These are phyloP conservation scores for Apocrypta bakeri DNA, from an alignment of 1,140 invertebrate species.

Conservation along the genomic window DNA sequence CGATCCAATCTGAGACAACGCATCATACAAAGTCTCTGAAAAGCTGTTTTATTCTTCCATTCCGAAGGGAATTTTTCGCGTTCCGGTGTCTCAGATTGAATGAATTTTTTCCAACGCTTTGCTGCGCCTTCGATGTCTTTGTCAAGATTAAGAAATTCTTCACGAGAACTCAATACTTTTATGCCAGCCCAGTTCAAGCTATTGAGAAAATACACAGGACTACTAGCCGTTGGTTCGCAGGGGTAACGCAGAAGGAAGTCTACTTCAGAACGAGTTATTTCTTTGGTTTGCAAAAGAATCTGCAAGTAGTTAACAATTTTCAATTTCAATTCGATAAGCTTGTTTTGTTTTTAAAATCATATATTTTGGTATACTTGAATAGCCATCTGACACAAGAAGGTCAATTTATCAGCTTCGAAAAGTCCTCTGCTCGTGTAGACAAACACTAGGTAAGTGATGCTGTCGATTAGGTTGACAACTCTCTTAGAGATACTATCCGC, in stretches of 20 bases:
- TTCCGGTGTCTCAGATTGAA: conserved; percentile 93
- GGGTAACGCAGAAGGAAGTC: conserved; percentile 93
- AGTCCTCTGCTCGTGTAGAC: conserved; percentile 92
- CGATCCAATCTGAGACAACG: conserved; percentile 91
- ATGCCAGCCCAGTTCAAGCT: conserved; percentile 92
- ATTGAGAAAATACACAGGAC: conserved; percentile 91
- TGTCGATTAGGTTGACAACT: conserved; percentile 88
- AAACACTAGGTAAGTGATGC: conserved; percentile 90
- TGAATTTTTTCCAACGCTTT: conserved; percentile 94
- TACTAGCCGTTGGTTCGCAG: conserved; percentile 77
- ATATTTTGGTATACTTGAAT: conserved; percentile 78
- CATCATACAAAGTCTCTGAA: conserved; percentile 95
- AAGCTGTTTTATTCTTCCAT: conserved; percentile 94
- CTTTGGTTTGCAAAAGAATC: conserved; percentile 81
- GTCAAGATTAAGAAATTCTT: conserved; percentile 91
- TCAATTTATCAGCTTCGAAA: conserved; percentile 95
- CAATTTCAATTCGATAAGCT: background rate
- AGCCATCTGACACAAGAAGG: conserved; percentile 91
- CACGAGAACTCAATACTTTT: conserved; percentile 83
- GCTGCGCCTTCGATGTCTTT: conserved; percentile 94
- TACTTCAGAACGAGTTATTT: conserved; percentile 83
- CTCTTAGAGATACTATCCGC: conserved; percentile 82
- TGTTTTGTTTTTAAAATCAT: too few relatives aligned
- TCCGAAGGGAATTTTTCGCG: conserved; percentile 96
- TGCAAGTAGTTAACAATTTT: conserved; percentile 71